phyloP scores from a whole-genome alignment of 2,888 invertebrate species.

The Germaria angustata region DNA sequence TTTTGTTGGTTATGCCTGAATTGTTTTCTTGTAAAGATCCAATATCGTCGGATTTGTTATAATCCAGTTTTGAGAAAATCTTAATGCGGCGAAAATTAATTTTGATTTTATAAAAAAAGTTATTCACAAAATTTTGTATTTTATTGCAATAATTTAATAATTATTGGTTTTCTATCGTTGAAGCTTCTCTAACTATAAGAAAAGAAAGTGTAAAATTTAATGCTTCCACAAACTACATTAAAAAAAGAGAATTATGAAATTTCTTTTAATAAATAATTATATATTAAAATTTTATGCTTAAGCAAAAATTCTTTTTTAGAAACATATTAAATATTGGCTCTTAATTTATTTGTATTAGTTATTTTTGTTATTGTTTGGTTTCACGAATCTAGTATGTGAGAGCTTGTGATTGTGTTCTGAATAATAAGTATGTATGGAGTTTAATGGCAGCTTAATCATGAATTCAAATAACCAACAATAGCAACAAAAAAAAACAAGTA shows the following conservation, averaged over 20 bases:
- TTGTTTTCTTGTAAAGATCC: slow-evolving; percentile 80
- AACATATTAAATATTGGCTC: background rate
- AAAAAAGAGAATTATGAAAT: too few species aligned
- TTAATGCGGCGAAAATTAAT: slow-evolving; percentile 79
- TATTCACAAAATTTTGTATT: slow-evolving; percentile 31
- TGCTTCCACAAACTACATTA: too few species aligned
- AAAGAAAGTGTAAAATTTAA: background rate
- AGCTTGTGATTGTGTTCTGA: background rate
- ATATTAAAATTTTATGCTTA: too few species aligned
- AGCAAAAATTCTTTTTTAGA: too few species aligned
- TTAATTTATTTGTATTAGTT: slow-evolving; percentile 18
- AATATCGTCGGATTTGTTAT: slow-evolving; percentile 80
- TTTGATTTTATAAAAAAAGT: slow-evolving; percentile 70
- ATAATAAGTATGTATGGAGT: background rate
- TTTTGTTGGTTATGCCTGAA: slow-evolving; percentile 80
- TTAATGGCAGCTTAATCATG: slow-evolving; percentile 56
- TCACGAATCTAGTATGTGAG: background rate
- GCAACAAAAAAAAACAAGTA: background rate
- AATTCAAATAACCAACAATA: slow-evolving; percentile 44
- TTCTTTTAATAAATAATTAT: too few species aligned
- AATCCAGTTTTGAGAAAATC: slow-evolving; percentile 80
- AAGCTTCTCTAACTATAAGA: slow-evolving; percentile 3
- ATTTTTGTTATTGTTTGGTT: slow-evolving; percentile 40
- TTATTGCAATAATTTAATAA: background rate
- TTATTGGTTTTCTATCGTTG: background rate